Base-by-base conservation (phyloP, 2,888 invertebrate species). In the Nudaria mundana region DNA sequence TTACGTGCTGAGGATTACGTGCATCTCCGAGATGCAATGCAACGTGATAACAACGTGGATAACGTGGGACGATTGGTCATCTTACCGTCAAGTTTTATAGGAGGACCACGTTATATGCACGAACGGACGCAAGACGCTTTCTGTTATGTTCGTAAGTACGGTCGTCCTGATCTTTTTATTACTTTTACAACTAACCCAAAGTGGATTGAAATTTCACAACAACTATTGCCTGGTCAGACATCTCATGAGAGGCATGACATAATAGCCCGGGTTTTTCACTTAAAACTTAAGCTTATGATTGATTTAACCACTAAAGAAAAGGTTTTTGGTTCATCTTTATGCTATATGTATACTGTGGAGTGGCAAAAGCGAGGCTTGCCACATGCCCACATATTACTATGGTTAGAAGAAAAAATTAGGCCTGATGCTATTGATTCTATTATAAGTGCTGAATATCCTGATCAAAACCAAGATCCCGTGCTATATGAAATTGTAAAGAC, bases 111-210 rank as follows among this genome's bases (percentile, higher is more conserved):
- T 26, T 47, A 48, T 37, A 34, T 52, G 31, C 52, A 56, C n/a
- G 48, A 53, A 44, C 35, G 43, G 30, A 30, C 44, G 0, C 56
- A 67, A 31, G 67, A 70, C 44, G 65, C 63, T 1, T 56, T 67
- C 43, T 37, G 56, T 4, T 40, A 31, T 48, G 66, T 67, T 6
- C 58, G 59, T 35, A 52, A 45, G 24, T 62, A 60, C 38, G 58
- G 67, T 15, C n/a, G n/a, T n/a, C n/a, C n/a, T n/a, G n/a, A n/a
- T n/a, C n/a, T n/a, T n/a, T n/a, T n/a, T n/a, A n/a, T n/a, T n/a
- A n/a, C n/a, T n/a, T n/a, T n/a, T n/a, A n/a, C n/a, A n/a, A n/a
- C n/a, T 46, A 44, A 52, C 29, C 48, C 46, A 40, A 51, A 31
- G 39, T 39, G 40, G 29, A 12, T 11, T 26, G 31, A 44, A 30